Percentiles rank a stretch among this genome's conserved stretches.
These are phyloP conservation scores for Indri indri DNA, from an alignment of 2,113 vertebrate genomes.

Conservation along the genomic window DNA sequence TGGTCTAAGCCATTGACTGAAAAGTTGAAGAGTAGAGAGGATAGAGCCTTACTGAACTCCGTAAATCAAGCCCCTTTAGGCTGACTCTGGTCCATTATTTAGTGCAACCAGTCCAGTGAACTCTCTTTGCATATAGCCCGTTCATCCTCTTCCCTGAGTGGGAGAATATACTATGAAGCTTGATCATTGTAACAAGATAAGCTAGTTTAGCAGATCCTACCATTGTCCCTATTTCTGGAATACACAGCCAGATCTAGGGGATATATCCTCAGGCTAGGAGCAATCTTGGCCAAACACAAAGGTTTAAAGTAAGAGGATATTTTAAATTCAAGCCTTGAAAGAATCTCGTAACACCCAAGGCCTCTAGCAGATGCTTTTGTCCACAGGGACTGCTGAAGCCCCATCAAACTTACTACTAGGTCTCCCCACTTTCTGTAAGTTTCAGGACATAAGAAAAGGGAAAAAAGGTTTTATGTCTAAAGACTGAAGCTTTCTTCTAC, in stretches of 20 bases:
- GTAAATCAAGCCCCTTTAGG: neutral
- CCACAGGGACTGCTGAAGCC: neutral
- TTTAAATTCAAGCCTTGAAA: neutral
- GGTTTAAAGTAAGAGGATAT: neutral
- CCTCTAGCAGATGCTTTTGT: neutral
- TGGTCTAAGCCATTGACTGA: neutral
- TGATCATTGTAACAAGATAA: neutral
- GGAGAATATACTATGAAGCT: neutral
- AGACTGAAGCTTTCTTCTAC: neutral
- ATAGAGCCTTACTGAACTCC: neutral
- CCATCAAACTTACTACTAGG: neutral
- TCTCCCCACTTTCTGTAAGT: neutral
- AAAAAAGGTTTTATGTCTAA: neutral
- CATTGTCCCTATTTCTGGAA: neutral
- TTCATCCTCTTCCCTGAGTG: neutral
- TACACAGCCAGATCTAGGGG: neutral
- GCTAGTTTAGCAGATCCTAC: neutral
- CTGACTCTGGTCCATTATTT: neutral
- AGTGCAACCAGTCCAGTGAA: neutral
- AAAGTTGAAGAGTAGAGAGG: neutral
- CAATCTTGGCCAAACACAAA: neutral
- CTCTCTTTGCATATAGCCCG: neutral
- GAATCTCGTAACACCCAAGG: neutral
- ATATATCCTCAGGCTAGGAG: neutral
- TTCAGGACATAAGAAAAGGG: neutral